phyloP scores from a whole-genome alignment of 2,113 vertebrate genomes.

The Polypterus senegalus region DNA sequence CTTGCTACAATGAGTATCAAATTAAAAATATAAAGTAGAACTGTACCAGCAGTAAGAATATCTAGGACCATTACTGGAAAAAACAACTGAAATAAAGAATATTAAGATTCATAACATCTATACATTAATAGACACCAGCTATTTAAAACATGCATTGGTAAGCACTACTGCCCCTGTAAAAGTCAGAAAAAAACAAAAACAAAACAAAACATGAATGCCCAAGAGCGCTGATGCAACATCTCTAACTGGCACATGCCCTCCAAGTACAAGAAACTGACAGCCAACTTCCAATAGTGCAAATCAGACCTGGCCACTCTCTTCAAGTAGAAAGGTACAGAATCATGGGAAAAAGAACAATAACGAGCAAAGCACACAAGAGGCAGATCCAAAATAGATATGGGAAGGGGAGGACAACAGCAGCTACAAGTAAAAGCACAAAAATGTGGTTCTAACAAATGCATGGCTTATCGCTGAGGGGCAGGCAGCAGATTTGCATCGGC shows the following conservation, averaged over 20 bases:
- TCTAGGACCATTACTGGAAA: constrained; percentile 79
- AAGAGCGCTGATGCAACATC: constrained; percentile 26
- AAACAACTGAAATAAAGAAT: constrained; percentile 72
- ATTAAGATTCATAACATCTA: constrained; percentile 77
- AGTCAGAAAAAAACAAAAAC: too few species aligned
- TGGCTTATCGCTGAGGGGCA: constrained; percentile 25
- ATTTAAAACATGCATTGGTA: constrained; percentile 80
- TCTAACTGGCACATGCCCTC: constrained; percentile 57
- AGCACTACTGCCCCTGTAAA: constrained; percentile 68
- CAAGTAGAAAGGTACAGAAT: constrained; percentile 62
- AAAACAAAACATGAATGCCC: too few species aligned
- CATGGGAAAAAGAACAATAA: constrained; percentile 26
- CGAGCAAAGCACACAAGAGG: constrained; percentile 33
- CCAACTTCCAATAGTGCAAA: constrained; percentile 71
- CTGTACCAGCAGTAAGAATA: constrained; percentile 98
- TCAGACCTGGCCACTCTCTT: constrained; percentile 68
- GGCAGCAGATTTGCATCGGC: constrained; percentile 56
- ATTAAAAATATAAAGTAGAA: constrained; percentile 76
- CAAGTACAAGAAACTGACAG: constrained; percentile 38
- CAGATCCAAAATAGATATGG: constrained; percentile 24
- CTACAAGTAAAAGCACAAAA: constrained; percentile 25
- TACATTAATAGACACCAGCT: constrained; percentile 98
- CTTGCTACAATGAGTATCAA: constrained; percentile 56
- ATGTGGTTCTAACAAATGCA: constrained; percentile 7
- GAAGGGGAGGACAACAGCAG: constrained; percentile 7